Base-by-base conservation (phyloP, 2,797 vertebrate genomes). In the Bradypus variegatus region DNA sequence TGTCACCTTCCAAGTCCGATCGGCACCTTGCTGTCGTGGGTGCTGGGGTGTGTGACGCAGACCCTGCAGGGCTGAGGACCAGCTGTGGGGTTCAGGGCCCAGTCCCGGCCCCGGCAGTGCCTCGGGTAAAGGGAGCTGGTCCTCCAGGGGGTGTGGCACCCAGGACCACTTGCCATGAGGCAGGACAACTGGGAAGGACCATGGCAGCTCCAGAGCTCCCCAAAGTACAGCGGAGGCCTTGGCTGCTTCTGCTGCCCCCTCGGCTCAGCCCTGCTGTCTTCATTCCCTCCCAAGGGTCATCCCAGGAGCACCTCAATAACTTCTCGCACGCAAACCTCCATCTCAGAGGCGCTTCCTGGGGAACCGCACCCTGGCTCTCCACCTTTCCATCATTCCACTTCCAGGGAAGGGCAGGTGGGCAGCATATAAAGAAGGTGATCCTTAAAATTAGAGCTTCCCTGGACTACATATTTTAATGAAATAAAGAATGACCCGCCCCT, bases 21-120 rank as follows among this genome's bases (percentile, higher is more conserved):
- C 0, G 8, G 60, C 1, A 4, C 25, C 69, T 50, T 10, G 73
- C 53, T 23, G 7, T 6, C 14, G 79, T 62, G 64, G 58, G 3
- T 6, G 3, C 41, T 1, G 5, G 14, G 38, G 8, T 15, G 2
- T 0, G 5, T 3, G 19, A 38, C 25, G 7, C 8, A 16, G 27
- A 41, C 41, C 48, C 65, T 16, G 8, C 4, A 53, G 27, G 58
- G 31, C 16, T 41, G 18, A 13, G 29, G 7, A 2, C 62, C 4
- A 55, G 31, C 55, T 65, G 9, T 58, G 36, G 23, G 1, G 48
- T 45, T 12, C n/a, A 10, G 0, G 2, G 18, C 38, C 50, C 70
- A 50, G 33, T 67, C 50, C 15, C 53, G 78, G 48, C 18, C 33
- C 4, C 12, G 60, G 53, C 53, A 82, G 15, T 9, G 38, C 77